Evolutionary conservation across 2,113 vertebrate genomes (phyloP), one percentile per base, ranked within the genome.

Genomic region (Centropus bengalensis): DNA sequence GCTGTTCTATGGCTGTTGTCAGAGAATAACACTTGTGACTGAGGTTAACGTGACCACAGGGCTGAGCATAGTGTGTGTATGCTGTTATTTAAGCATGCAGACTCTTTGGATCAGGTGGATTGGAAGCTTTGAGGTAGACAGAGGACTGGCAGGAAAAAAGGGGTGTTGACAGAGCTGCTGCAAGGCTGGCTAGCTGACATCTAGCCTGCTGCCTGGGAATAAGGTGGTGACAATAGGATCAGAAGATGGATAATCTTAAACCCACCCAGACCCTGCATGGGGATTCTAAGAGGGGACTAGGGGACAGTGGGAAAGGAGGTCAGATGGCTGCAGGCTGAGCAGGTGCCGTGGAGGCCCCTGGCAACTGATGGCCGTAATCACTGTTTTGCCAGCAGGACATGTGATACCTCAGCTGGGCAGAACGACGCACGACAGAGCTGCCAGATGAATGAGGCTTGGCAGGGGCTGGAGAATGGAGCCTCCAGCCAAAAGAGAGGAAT

Each of bases 381-480:
- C 71, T 90, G 30, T 22, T 60, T 18, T 85, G 63, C 68, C 89
- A 83, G 86, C 80, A 68, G 82, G 88, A 90, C 58, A 27, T 58
- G 22, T 16, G 62, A 40, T 45, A 32, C 52, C n/a, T 94, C 5
- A 14, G 54, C 86, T 92, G 86, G 69, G 81, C 62, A 84, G 74
- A 40, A 58, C 58, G 89, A 91, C 45, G 64, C 68, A 47, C 0
- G 18, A 71, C 73, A 81, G 76, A 81, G 56, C 64, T 69, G 82
- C 86, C 85, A 96, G 88, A 90, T 64, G 76, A 96, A 91, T 15
- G 38, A 78, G 70, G 30, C 78, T 80, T 95, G 92, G 92, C 92
- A 95, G 36, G 80, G 38, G 49, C 89, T 51, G 60, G 52, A 95
- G 95, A 90, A 62, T 93, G 69, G 32, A 87, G 45, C 76, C 70